These are phyloP conservation scores for Athrips mouffetella DNA, from an alignment of 2,888 invertebrate species.

Conservation along the genomic window DNA sequence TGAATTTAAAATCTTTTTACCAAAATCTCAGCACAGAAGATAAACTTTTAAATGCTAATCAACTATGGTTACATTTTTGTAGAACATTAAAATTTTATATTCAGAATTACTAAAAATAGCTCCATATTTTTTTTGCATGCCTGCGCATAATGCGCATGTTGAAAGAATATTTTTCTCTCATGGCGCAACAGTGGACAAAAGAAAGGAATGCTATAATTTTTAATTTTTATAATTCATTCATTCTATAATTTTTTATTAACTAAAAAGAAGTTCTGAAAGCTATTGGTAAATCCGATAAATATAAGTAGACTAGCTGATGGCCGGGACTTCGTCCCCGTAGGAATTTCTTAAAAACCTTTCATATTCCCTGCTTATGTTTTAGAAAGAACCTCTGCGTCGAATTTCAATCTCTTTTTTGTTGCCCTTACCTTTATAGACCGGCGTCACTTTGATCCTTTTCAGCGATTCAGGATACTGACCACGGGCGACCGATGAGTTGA, in stretches of 20 bases:
- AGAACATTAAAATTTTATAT: too few species aligned
- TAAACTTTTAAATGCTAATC: conserved; percentile 25
- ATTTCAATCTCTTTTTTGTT: too few species aligned
- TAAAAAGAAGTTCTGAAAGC: conserved; percentile 10
- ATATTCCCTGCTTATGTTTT: too few species aligned
- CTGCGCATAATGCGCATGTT: conserved; percentile 25
- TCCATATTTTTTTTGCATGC: conserved; percentile 5
- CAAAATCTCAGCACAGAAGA: conserved; percentile 23
- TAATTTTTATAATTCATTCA: too few species aligned
- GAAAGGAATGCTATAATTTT: conserved; percentile 24
- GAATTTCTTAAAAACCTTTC: too few species aligned
- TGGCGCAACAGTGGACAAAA: conserved; percentile 27
- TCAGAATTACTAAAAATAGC: conserved; percentile 16
- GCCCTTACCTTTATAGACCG: not conserved
- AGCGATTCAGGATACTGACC: not conserved
- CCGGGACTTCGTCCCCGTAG: too few species aligned
- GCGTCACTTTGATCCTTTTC: not conserved
- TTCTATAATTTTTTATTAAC: conserved; percentile 17
- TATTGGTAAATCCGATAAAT: too few species aligned
- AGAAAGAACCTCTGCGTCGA: too few species aligned
- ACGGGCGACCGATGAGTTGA: not conserved
- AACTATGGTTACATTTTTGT: conserved; percentile 26
- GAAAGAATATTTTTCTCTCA: conserved; percentile 26
- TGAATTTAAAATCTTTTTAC: conserved; percentile 24
- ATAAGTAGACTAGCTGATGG: too few species aligned